A percentile compares a stretch with the other conserved stretches of the same genome.
Conservation (phyloP, 2,113 vertebrate genomes). For the Aviceda subcristata region DNA sequence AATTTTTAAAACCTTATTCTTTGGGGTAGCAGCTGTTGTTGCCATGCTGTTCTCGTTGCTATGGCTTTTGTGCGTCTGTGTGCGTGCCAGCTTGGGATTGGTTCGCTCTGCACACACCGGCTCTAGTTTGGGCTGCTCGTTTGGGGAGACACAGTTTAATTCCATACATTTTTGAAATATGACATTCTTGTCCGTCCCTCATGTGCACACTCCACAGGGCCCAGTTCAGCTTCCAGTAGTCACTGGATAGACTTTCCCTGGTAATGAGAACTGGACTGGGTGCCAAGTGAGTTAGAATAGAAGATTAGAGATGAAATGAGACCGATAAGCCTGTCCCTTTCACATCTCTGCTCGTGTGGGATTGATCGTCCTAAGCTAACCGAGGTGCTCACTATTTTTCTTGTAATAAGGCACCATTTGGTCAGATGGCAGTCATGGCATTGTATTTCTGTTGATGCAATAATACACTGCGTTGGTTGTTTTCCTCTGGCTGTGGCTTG, state of each 20-base stretch:
- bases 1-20: not conserved
- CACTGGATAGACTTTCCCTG: not conserved
- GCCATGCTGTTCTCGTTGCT: slow-evolving; percentile 54
- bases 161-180: not conserved
- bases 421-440: not conserved
- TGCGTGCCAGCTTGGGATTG: slow-evolving; percentile 1
- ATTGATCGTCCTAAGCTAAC: not conserved
- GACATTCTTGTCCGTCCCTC: not conserved
- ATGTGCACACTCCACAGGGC: accelerated
- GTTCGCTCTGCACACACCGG: not conserved
- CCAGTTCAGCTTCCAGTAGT: not conserved
- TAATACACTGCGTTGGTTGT: not conserved
- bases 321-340: not conserved
- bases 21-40: slow-evolving; percentile 42
- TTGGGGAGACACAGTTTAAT: not conserved
- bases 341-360: not conserved
- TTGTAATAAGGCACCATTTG: not conserved
- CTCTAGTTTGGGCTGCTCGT: not conserved
- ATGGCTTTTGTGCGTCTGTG: slow-evolving; percentile 33
- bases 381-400: not conserved
- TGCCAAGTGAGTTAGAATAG: not conserved
- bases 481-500: not conserved
- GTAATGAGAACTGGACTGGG: not conserved
- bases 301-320: not conserved
- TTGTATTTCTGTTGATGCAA: not conserved